A percentile compares a stretch with the other conserved stretches of the same genome.
Conservation (phyloP, 2,797 vertebrate species). For the Ataeniobius toweri region DNA sequence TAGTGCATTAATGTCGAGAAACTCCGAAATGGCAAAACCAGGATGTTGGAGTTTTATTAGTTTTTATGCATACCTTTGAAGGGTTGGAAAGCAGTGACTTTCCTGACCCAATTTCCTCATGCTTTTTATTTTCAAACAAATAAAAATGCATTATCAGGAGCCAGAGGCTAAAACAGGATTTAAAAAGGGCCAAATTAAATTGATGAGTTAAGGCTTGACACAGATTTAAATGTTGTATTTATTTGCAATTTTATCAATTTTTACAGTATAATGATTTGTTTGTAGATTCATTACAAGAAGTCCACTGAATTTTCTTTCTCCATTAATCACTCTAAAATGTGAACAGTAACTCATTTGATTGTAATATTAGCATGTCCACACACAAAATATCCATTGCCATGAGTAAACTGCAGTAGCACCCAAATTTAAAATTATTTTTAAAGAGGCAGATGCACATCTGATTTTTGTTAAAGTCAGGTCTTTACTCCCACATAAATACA, state of each 20-base stretch:
- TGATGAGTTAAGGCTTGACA: neutral
- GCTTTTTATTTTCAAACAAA: neutral
- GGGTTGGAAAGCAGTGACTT: neutral
- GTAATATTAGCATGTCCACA: neutral
- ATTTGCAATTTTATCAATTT: neutral
- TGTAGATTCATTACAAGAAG: neutral
- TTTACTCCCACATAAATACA: neutral
- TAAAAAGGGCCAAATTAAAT: neutral
- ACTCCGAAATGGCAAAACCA: neutral
- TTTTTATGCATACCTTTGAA: constrained; percentile 2
- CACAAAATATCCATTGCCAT: neutral
- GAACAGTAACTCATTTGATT: neutral
- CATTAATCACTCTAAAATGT: neutral
- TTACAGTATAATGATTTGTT: neutral
- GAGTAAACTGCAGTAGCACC: neutral
- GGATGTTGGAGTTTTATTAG: neutral
- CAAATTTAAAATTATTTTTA: neutral
- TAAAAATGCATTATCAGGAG: neutral
- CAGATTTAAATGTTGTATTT: neutral
- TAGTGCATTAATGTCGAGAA: neutral
- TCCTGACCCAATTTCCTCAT: neutral
- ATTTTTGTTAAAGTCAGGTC: neutral
- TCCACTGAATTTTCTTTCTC: neutral
- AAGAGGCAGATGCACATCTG: neutral
- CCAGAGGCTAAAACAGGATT: neutral